phyloP scores from a whole-genome alignment of 2,797 vertebrate species.

The Sebastes matsubarae region DNA sequence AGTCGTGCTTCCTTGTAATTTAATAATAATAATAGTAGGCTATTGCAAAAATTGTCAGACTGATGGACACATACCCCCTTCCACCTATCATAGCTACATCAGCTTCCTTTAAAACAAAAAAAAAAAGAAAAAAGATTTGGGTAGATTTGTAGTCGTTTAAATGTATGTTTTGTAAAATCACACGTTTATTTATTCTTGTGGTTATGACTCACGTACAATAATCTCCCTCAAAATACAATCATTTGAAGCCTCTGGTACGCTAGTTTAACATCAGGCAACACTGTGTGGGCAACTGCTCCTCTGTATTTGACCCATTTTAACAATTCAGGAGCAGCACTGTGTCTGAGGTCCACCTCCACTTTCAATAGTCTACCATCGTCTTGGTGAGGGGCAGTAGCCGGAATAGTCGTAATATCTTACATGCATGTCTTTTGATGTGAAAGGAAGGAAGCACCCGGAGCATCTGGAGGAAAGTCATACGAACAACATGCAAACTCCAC shows the following conservation, averaged over 20 bases:
- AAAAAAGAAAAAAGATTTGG: too few species aligned
- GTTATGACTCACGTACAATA: neutral
- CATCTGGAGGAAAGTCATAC: neutral
- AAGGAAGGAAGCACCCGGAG: constrained; percentile 31
- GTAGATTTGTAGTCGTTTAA: too few species aligned
- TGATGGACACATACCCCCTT: neutral
- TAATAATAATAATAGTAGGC: neutral
- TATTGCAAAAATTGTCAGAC: neutral
- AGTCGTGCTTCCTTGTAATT: neutral
- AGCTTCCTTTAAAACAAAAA: too few species aligned
- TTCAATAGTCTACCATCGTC: neutral
- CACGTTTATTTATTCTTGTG: neutral
- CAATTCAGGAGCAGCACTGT: neutral
- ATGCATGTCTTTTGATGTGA: constrained; percentile 17
- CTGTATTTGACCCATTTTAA: neutral
- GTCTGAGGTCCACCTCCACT: neutral
- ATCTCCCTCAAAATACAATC: neutral
- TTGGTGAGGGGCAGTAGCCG: neutral
- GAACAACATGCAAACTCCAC: constrained; percentile 11
- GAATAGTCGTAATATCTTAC: neutral
- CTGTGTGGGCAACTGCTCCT: neutral
- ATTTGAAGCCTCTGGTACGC: rapidly evolving
- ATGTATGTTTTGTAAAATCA: too few species aligned
- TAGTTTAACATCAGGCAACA: neutral
- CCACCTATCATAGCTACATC: neutral